phyloP scores from a whole-genome alignment of 2,797 vertebrate species.

The Thripadectes ignobilis region DNA sequence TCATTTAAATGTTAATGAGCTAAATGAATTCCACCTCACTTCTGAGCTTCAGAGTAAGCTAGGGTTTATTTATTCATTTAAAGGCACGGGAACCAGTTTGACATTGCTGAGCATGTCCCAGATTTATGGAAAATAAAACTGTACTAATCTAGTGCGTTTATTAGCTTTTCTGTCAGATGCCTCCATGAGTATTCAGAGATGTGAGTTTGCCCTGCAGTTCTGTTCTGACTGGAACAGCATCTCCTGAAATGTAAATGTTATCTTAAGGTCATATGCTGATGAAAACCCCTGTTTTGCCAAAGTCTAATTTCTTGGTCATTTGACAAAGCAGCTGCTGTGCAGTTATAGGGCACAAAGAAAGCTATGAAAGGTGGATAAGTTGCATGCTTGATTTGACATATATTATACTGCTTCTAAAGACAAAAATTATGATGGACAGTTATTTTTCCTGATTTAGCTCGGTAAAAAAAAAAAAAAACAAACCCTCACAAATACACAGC shows the following conservation, averaged over 20 bases:
- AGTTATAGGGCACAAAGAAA: slow-evolving; percentile 14
- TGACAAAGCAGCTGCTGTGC: slow-evolving; percentile 58
- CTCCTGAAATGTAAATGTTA: slow-evolving; percentile 65
- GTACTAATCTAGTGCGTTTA: slow-evolving; percentile 39
- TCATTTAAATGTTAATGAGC: slow-evolving; percentile 64
- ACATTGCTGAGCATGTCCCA: slow-evolving; percentile 39
- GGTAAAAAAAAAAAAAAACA: neutral
- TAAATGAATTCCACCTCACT: slow-evolving; percentile 58
- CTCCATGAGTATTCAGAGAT: slow-evolving; percentile 7
- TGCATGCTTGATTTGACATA: slow-evolving; percentile 25
- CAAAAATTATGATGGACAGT: neutral
- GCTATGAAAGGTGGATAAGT: slow-evolving; percentile 8
- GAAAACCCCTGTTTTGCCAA: slow-evolving; percentile 60
- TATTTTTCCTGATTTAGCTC: neutral
- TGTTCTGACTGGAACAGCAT: slow-evolving; percentile 52
- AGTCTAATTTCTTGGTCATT: slow-evolving; percentile 61
- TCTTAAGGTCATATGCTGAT: slow-evolving; percentile 70
- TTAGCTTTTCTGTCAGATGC: slow-evolving; percentile 40
- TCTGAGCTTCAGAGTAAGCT: slow-evolving; percentile 42
- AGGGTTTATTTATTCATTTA: slow-evolving; percentile 49
- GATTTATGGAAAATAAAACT: slow-evolving; percentile 60
- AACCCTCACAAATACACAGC: neutral
- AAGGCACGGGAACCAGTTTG: slow-evolving; percentile 50
- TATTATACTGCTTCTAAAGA: neutral
- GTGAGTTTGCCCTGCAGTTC: slow-evolving; percentile 34